phyloP scores from a whole-genome alignment of 2,888 invertebrate species.

The Rhimphoctona megacephalus region DNA sequence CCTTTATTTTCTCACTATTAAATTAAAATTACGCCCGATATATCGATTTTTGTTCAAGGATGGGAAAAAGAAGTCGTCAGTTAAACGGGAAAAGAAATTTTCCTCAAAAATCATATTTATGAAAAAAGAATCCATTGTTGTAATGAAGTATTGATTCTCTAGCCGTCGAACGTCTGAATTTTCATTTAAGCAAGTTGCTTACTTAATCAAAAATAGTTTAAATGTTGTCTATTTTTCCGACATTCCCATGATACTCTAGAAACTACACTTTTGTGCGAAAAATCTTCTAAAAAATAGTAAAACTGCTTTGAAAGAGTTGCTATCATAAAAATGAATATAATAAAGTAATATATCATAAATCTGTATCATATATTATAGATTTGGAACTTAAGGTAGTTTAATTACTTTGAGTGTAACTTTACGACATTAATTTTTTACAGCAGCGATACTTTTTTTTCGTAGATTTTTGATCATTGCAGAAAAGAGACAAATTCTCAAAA shows the following conservation, averaged over 20 bases:
- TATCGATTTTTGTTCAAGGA: constrained; percentile 30
- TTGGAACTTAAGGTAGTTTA: background rate
- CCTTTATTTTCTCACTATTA: constrained; percentile 17
- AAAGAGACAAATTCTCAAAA: background rate
- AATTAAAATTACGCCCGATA: constrained; percentile 32
- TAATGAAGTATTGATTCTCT: background rate
- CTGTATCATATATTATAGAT: no score
- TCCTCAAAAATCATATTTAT: background rate
- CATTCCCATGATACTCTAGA: background rate
- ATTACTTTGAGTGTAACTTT: background rate
- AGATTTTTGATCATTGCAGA: background rate
- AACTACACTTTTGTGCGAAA: background rate
- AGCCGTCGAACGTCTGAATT: background rate
- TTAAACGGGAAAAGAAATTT: background rate
- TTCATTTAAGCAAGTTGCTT: background rate
- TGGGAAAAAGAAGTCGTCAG: background rate
- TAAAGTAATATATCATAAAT: no score
- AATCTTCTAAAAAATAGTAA: background rate
- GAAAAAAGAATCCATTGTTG: background rate
- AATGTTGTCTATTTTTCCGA: no score
- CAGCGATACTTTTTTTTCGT: background rate
- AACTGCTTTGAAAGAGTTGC: background rate
- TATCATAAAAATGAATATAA: background rate
- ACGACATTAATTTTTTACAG: background rate
- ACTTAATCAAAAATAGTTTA: background rate